Conservation (phyloP, 2,888 invertebrate species). For the Epinotia bilunana region DNA sequence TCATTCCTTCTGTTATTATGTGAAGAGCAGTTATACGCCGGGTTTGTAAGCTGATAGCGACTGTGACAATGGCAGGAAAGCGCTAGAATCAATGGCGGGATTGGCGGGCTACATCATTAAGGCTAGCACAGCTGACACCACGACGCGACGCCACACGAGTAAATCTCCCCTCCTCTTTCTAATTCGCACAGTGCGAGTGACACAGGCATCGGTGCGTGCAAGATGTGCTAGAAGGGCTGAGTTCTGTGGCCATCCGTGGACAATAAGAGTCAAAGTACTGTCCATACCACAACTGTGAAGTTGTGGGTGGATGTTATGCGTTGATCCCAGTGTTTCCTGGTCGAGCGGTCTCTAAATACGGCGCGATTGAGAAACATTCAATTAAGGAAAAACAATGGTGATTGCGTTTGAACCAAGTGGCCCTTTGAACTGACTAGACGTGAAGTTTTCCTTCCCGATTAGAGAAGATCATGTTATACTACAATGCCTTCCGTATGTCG, state of each 20-base stretch:
- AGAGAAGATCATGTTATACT: not conserved
- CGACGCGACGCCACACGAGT: too few species aligned
- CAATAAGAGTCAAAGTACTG: not conserved
- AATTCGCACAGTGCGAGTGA: too few species aligned
- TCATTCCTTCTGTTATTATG: too few species aligned
- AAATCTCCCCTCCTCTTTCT: too few species aligned
- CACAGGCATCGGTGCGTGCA: too few species aligned
- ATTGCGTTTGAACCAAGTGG: constrained; percentile 9
- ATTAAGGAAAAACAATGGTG: constrained; percentile 26
- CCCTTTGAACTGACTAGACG: not conserved
- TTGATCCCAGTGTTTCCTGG: constrained; percentile 24
- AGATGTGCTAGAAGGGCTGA: too few species aligned
- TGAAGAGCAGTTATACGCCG: too few species aligned
- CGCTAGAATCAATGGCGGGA: too few species aligned
- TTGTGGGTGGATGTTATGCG: constrained; percentile 26
- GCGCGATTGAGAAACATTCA: constrained; percentile 20
- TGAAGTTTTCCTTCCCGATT: not conserved
- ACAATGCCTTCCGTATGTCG: not conserved
- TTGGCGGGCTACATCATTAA: too few species aligned
- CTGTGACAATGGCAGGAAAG: too few species aligned
- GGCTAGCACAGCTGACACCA: too few species aligned
- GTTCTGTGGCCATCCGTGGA: not conserved
- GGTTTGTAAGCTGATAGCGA: too few species aligned
- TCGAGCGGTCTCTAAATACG: constrained; percentile 24
- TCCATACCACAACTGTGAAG: not conserved